These are phyloP conservation scores for Petrolisthes manimaculis DNA, from an alignment of 2,888 invertebrate genomes.

Conservation along the genomic window DNA sequence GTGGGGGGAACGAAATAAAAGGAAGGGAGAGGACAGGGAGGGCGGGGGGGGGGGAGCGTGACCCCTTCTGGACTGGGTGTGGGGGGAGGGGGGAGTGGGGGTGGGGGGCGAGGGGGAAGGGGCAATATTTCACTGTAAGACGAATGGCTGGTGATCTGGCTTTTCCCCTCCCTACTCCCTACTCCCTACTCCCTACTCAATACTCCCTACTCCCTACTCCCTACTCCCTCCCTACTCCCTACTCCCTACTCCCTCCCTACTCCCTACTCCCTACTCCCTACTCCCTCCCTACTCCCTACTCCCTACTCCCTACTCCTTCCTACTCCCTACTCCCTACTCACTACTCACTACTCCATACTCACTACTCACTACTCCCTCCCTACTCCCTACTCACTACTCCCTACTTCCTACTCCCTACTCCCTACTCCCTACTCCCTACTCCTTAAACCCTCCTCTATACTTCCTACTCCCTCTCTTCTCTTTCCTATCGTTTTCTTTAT, in stretches of 20 bases:
- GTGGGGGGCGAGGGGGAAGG: background rate
- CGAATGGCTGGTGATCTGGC: slow-evolving; percentile 1
- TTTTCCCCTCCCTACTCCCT: background rate
- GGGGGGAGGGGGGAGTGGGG: background rate
- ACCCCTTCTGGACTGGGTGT: background rate
- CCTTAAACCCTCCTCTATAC: too few species aligned
- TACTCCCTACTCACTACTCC: too few species aligned
- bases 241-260: background rate
- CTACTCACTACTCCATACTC: too few species aligned
- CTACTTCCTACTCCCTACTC: too few species aligned
- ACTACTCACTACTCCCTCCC: too few species aligned
- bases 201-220: background rate
- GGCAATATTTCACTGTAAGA: background rate
- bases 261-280: background rate
- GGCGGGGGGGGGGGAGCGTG: background rate
- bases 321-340: too few species aligned
- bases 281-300: background rate
- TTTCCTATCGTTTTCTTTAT: too few species aligned
- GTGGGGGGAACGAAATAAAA: too few species aligned
- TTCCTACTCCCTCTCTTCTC: too few species aligned
- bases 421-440: too few species aligned
- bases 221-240: background rate
- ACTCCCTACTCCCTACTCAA: background rate
- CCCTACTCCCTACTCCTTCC: background rate
- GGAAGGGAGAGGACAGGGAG: background rate